A percentile compares a stretch with the other conserved stretches of the same genome.
These are phyloP conservation scores for Thymelicus sylvestris DNA, from an alignment of 2,888 invertebrate genomes.

Conservation along the genomic window DNA sequence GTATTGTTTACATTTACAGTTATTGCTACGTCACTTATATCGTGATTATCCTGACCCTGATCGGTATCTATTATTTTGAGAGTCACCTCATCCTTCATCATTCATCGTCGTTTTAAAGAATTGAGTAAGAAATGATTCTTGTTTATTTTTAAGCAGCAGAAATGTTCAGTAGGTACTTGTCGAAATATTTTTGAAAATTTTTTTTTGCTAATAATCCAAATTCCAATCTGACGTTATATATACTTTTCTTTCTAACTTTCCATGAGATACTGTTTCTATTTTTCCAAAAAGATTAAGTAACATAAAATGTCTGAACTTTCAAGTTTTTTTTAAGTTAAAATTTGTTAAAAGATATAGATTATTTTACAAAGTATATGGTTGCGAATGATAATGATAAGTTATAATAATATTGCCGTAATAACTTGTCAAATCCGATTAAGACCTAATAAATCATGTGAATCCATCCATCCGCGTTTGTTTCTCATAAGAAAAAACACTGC, in stretches of 20 bases:
- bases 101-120: too few relatives aligned
- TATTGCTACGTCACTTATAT: constrained; percentile 30
- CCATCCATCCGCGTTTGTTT: background rate
- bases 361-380: background rate
- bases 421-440: background rate
- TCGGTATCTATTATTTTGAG: constrained; percentile 32
- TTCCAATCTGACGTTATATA: too few relatives aligned
- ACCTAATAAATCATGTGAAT: background rate
- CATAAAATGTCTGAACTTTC: too few relatives aligned
- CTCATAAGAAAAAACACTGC: background rate
- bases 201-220: too few relatives aligned
- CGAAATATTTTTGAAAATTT: too few relatives aligned
- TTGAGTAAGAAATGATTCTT: too few relatives aligned
- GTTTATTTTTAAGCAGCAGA: too few relatives aligned
- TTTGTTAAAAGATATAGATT: background rate
- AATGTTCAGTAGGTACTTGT: too few relatives aligned
- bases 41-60: constrained; percentile 49
- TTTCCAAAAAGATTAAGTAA: too few relatives aligned
- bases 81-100: constrained; percentile 7
- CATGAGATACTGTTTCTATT: too few relatives aligned
- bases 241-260: too few relatives aligned
- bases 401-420: background rate
- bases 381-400: background rate
- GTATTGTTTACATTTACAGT: constrained; percentile 23
- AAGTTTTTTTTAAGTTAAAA: too few relatives aligned